Evolutionary conservation across 92 coral and sea anemone genomes (phyloP).

Genomic region (Palythoa caribaeorum): DNA sequence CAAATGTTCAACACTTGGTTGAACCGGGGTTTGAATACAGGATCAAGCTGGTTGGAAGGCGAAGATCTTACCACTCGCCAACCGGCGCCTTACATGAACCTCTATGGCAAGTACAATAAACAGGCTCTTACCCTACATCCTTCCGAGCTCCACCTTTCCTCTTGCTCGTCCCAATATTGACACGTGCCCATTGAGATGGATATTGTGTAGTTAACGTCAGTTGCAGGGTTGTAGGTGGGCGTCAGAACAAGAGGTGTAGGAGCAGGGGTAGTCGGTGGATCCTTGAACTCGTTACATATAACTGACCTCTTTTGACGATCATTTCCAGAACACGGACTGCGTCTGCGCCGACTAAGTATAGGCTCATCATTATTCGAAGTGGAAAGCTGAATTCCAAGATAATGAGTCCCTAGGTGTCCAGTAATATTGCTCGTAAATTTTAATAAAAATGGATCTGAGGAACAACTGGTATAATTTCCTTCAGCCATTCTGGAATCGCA

Average conservation of each 20-base stretch:
- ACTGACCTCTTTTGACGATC: constrained; percentile 82
- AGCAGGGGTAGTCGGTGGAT: constrained; percentile 89
- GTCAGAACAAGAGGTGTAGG: constrained; percentile 70
- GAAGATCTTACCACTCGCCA: no score
- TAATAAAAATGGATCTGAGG: constrained; percentile 65
- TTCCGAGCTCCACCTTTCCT: constrained; percentile 80
- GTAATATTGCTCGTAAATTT: constrained; percentile 63
- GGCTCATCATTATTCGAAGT: constrained; percentile 23
- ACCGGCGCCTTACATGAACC: background rate
- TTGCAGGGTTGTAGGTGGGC: constrained; percentile 73
- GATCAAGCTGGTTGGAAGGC: background rate
- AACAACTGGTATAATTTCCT: constrained; percentile 59
- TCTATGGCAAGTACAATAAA: background rate
- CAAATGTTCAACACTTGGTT: no score
- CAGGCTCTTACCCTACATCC: constrained; percentile 85
- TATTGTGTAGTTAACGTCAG: constrained; percentile 82
- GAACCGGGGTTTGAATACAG: no score
- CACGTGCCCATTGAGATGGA: constrained; percentile 81
- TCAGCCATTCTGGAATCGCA: constrained; percentile 53
- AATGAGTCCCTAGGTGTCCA: constrained; percentile 67
- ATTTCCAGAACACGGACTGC: constrained; percentile 80
- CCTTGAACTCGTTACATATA: constrained; percentile 84
- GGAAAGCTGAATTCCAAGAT: constrained; percentile 65
- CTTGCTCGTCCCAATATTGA: constrained; percentile 81
- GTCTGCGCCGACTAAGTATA: constrained; percentile 52